Percentiles rank a stretch among this genome's conserved stretches.
These are phyloP conservation scores for Bufo bufo DNA, from an alignment of 2,113 vertebrate genomes.

Conservation along the genomic window DNA sequence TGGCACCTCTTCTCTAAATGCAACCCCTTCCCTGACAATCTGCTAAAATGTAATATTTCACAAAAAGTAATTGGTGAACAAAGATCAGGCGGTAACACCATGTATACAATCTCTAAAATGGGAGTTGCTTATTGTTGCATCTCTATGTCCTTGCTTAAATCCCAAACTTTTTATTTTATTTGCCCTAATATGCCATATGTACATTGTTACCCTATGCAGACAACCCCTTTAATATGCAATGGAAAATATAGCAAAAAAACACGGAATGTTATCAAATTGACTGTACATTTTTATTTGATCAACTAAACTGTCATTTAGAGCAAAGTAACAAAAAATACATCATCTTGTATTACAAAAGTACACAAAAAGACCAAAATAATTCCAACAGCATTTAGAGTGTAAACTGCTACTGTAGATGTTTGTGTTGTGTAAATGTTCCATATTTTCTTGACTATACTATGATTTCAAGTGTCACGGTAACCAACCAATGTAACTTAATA, in stretches of 20 bases:
- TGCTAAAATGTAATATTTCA: too few relatives aligned
- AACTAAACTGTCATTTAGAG: conserved; percentile 6
- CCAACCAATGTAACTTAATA: not conserved
- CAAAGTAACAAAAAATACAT: conserved; percentile 19
- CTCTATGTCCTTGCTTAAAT: too few relatives aligned
- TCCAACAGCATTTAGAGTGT: not conserved
- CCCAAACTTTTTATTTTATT: too few relatives aligned
- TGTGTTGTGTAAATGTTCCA: not conserved
- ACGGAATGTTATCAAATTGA: not conserved
- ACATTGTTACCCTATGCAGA: not conserved
- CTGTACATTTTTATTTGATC: conserved; percentile 33
- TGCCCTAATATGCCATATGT: not conserved
- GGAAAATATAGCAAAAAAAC: not conserved
- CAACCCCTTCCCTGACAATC: too few relatives aligned
- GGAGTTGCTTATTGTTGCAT: too few relatives aligned
- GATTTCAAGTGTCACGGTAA: not conserved
- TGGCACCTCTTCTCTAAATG: too few relatives aligned
- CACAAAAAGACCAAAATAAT: not conserved
- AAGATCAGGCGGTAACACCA: too few relatives aligned
- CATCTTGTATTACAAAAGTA: conserved; percentile 9
- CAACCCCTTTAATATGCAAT: not conserved
- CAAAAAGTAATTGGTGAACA: too few relatives aligned
- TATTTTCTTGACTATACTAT: not conserved
- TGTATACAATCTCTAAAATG: too few relatives aligned
- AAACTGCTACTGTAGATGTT: not conserved